Percentiles rank a stretch among this genome's conserved stretches.
These are phyloP conservation scores for Apis dorsata DNA, from an alignment of 1,140 invertebrate species.

Conservation along the genomic window DNA sequence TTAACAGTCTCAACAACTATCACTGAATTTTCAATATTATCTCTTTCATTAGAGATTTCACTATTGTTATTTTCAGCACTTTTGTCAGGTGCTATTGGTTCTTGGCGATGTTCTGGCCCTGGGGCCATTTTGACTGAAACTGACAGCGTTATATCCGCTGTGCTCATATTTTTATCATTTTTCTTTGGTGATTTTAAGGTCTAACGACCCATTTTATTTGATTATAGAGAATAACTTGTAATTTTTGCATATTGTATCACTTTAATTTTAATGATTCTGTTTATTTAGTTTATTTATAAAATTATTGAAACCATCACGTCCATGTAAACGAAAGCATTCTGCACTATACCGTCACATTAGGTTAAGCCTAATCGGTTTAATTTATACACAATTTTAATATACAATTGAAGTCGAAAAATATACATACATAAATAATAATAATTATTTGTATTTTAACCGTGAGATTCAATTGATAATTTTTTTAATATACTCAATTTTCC, in stretches of 20 bases:
- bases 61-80: conserved; percentile 72
- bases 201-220: background rate
- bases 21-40: conserved; percentile 41
- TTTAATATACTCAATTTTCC: conserved; percentile 14
- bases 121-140: conserved; percentile 85
- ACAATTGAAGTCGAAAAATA: background rate
- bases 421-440: background rate
- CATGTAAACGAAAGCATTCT: conserved; percentile 17
- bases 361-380: conserved; percentile 6
- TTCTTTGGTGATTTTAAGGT: conserved; percentile 44
- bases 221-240: background rate
- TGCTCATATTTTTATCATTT: conserved; percentile 64
- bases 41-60: conserved; percentile 37
- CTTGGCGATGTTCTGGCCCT: conserved; percentile 85
- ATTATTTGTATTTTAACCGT: background rate
- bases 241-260: conserved; percentile 11
- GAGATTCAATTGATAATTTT: conserved; percentile 8
- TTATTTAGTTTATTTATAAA: background rate
- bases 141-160: conserved; percentile 69
- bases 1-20: conserved; percentile 28
- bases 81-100: conserved; percentile 85
- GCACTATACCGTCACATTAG: background rate
- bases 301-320: conserved; percentile 16
- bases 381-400: background rate
- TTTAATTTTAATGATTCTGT: background rate